Evolutionary conservation across 2,888 invertebrate species (phyloP), one percentile per base, ranked within the genome.

Genomic region (Zaprionus bogoriensis): DNA sequence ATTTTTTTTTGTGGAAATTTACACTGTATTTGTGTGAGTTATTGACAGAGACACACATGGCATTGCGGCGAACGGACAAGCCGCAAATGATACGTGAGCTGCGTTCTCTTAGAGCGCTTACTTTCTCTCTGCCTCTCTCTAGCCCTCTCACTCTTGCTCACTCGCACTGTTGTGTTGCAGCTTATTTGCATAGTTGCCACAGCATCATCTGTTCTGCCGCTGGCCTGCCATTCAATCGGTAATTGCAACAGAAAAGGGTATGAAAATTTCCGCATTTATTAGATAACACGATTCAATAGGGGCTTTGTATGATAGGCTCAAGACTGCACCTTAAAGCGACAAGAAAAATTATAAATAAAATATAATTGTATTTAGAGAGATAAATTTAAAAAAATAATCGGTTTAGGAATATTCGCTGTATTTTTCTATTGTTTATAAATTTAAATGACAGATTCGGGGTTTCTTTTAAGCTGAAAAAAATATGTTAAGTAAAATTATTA

Each of bases 11-110:
- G n/a, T n/a, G n/a, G n/a, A n/a, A n/a, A 48, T 41, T 42, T 38
- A 32, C 42, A 36, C 17, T 60, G 52, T 36, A 55, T 60, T 64
- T 74, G 60, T 67, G 83, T 77, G 79, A 79, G 76, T 76, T 83
- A 83, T 77, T 82, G 79, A 82, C 76, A 44, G 63, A 53, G 36
- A 42, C 28, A 44, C 36, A 39, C 36, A 67, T 54, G 62, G 45
- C 54, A 72, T 61, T 78, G 83, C 17, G 78, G 80, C 39, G 28
- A 25, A 52, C 63, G 54, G 30, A 74, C 74, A 77, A 68, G 68
- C 82, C 81, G 53, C 87, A 82, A 87, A 84, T 80, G 75, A 84
- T 87, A 81, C 72, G 85, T 62, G 58, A 53, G 30, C 30, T 38
- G 10, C 23, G 23, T 27, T 23, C 9, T 27, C 47, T 36, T 38